Evolutionary conservation across 2,888 invertebrate species (phyloP).

Genomic region (Neuroscelio doddi): DNA sequence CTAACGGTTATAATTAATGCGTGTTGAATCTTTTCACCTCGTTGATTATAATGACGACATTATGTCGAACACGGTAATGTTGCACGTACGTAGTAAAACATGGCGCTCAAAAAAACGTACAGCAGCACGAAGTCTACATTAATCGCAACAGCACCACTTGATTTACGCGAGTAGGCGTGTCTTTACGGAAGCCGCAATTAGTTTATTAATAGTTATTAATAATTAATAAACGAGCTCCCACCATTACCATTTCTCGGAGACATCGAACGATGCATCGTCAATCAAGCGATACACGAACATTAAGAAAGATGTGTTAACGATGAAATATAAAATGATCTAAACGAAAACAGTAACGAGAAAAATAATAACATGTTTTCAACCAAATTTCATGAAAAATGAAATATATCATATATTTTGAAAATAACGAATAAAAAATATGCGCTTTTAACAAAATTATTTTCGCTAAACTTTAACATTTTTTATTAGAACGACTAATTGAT

Average conservation of each 20-base stretch:
- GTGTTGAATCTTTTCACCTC: constrained; percentile 21
- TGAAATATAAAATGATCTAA: too few relatives aligned
- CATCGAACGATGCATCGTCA: constrained; percentile 5
- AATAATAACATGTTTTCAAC: not conserved
- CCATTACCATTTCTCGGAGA: constrained; percentile 35
- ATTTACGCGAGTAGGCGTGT: constrained; percentile 68
- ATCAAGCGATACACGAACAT: not conserved
- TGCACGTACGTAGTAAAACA: constrained; percentile 19
- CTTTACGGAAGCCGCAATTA: constrained; percentile 69
- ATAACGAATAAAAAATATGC: too few relatives aligned
- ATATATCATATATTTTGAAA: too few relatives aligned
- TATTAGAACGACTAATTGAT: too few relatives aligned
- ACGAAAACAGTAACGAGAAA: too few relatives aligned
- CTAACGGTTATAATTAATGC: too few relatives aligned
- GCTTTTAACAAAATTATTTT: too few relatives aligned
- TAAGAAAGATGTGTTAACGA: too few relatives aligned
- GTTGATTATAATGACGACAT: constrained; percentile 41
- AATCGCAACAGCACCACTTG: constrained; percentile 63
- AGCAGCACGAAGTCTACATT: constrained; percentile 31
- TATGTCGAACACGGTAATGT: constrained; percentile 38
- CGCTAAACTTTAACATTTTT: too few relatives aligned
- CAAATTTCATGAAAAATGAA: not conserved
- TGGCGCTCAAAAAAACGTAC: constrained; percentile 39
- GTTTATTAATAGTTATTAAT: constrained; percentile 72
- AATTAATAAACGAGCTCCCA: constrained; percentile 66